phyloP scores from a whole-genome alignment of 2,113 vertebrate genomes.

The Taurulus bubalis region DNA sequence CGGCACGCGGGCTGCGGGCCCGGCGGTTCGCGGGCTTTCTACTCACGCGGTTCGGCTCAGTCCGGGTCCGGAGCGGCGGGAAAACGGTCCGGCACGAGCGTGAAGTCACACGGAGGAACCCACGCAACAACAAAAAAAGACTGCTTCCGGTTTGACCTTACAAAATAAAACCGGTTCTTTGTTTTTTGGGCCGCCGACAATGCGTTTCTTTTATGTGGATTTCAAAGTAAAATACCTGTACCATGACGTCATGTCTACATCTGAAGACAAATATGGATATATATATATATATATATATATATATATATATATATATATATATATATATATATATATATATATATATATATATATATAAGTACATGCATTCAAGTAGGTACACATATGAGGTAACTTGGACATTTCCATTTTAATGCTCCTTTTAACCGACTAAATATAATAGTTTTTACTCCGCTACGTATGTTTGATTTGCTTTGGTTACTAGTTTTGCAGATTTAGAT shows the following conservation, averaged over 20 bases:
- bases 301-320: too few relatives aligned
- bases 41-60: slow-evolving; percentile 71
- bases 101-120: neutral
- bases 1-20: neutral
- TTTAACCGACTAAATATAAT: too few relatives aligned
- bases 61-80: slow-evolving; percentile 51
- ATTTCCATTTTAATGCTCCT: too few relatives aligned
- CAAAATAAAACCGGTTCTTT: slow-evolving; percentile 11
- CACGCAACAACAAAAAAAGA: fast-evolving
- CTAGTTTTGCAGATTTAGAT: too few relatives aligned
- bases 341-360: too few relatives aligned
- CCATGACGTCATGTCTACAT: neutral
- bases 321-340: too few relatives aligned
- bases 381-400: neutral
- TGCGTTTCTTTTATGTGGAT: neutral
- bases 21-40: slow-evolving; percentile 16
- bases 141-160: slow-evolving; percentile 32
- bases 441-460: neutral
- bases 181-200: too few relatives aligned
- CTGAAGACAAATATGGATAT: neutral
- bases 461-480: neutral
- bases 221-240: slow-evolving; percentile 45
- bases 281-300: too few relatives aligned
- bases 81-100: slow-evolving; percentile 29
- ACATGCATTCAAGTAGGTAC: neutral